A percentile compares a stretch with the other conserved stretches of the same genome.
These are phyloP conservation scores for Mus minutoides DNA, from an alignment of 2,797 vertebrate genomes.

Conservation along the genomic window DNA sequence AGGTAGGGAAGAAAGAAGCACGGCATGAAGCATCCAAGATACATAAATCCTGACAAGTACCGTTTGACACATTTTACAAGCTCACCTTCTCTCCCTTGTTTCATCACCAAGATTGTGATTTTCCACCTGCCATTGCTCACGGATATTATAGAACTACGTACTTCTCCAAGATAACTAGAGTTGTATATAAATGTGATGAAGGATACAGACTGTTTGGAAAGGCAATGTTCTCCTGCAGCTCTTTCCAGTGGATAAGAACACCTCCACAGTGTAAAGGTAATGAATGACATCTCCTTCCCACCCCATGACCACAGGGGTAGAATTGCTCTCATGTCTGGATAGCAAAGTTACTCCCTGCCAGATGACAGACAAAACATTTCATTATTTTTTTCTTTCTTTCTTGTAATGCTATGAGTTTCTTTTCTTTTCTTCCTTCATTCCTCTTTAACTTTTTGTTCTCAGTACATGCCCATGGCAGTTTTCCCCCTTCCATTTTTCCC, in stretches of 20 bases:
- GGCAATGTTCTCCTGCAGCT: accelerated
- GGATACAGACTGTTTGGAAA: constrained; percentile 67
- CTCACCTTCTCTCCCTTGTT: not conserved
- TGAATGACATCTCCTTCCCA: not conserved
- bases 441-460: not conserved
- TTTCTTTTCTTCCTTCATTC: not conserved
- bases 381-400: not conserved
- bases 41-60: not conserved
- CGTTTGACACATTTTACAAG: not conserved
- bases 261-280: constrained; percentile 76
- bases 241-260: accelerated
- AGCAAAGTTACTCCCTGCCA: not conserved
- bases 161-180: accelerated
- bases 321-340: not conserved
- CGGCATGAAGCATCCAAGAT: not conserved
- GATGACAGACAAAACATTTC: not conserved
- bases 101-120: not conserved
- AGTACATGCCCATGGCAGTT: not conserved
- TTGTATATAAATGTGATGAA: constrained; percentile 40
- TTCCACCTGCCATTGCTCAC: constrained; percentile 16
- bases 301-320: not conserved
- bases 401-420: not conserved
- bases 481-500: not conserved
- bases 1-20: not conserved
- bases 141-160: accelerated